A percentile compares a stretch with the other conserved stretches of the same genome.
These are phyloP conservation scores for Diachrysia chrysitis DNA, from an alignment of 2,888 invertebrate species.

Conservation along the genomic window DNA sequence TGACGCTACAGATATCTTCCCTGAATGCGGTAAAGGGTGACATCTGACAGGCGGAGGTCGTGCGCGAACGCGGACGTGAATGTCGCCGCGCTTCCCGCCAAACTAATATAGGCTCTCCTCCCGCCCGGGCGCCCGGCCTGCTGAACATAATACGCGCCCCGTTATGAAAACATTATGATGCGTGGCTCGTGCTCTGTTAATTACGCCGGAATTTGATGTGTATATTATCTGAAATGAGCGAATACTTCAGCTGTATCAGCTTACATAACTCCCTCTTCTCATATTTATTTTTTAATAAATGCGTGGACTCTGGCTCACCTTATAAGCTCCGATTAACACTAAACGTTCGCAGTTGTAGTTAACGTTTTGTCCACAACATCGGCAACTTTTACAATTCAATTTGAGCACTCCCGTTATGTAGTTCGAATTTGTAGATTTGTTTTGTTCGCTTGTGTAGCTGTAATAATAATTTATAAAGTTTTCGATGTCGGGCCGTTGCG, in stretches of 20 bases:
- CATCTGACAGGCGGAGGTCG: constrained; percentile 62
- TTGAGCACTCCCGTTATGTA: constrained; percentile 70
- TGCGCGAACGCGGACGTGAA: constrained; percentile 50
- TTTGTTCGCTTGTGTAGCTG: constrained; percentile 71
- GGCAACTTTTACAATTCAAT: constrained; percentile 77
- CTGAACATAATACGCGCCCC: constrained; percentile 59
- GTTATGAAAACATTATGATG: constrained; percentile 76
- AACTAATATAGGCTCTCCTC: constrained; percentile 46
- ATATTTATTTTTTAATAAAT: constrained; percentile 45
- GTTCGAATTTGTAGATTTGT: constrained; percentile 76
- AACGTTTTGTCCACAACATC: constrained; percentile 64
- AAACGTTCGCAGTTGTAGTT: constrained; percentile 31
- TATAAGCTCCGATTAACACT: constrained; percentile 39
- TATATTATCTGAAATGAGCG: constrained; percentile 61
- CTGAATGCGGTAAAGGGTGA: constrained; percentile 74
- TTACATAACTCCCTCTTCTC: constrained; percentile 54
- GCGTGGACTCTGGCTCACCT: constrained; percentile 26
- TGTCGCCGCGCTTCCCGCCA: constrained; percentile 44
- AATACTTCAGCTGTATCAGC: constrained; percentile 58
- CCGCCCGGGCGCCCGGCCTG: constrained; percentile 41
- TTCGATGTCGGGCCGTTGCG: constrained; percentile 72
- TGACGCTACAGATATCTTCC: constrained; percentile 80
- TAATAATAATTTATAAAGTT: constrained; percentile 83
- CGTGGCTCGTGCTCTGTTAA: constrained; percentile 70
- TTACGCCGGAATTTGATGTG: constrained; percentile 67